These are phyloP conservation scores for Clarias macrocephalus DNA, from an alignment of 2,113 vertebrate species.

Conservation along the genomic window DNA sequence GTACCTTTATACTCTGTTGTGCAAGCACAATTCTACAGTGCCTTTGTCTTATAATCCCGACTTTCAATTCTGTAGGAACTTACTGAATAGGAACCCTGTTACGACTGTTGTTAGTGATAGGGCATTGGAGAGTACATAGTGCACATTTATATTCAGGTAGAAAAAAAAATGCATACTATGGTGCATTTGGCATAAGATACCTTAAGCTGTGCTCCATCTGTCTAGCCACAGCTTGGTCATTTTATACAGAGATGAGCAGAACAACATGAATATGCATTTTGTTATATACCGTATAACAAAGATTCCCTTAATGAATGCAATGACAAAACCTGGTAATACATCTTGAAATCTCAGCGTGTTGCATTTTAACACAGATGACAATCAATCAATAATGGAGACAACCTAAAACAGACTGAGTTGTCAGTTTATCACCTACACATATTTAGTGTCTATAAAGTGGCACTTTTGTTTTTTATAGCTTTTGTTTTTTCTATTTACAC, in stretches of 20 bases:
- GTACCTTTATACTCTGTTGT: not conserved
- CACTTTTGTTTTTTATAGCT: not conserved
- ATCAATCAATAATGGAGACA: not conserved
- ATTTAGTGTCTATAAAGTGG: not conserved
- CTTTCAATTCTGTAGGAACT: not conserved
- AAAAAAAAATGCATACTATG: not conserved
- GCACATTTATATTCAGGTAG: not conserved
- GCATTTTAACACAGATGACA: not conserved
- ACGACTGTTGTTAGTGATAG: not conserved
- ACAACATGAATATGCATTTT: slow-evolving; percentile 32
- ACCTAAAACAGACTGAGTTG: not conserved
- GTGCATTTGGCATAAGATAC: slow-evolving; percentile 1
- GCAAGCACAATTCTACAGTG: not conserved
- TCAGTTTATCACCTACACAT: not conserved
- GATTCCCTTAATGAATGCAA: slow-evolving; percentile 7
- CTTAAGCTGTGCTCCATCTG: slow-evolving; percentile 29
- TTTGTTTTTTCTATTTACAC: not conserved
- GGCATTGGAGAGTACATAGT: not conserved
- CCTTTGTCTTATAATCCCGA: not conserved
- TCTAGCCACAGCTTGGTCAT: slow-evolving; percentile 4
- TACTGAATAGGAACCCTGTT: not conserved
- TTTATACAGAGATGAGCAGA: slow-evolving; percentile 23
- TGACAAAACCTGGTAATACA: not conserved
- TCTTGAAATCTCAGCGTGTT: not conserved
- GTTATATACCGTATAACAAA: slow-evolving; percentile 8